Base-by-base conservation (phyloP, 2,797 vertebrate genomes). In the Poeciliopsis turneri region DNA sequence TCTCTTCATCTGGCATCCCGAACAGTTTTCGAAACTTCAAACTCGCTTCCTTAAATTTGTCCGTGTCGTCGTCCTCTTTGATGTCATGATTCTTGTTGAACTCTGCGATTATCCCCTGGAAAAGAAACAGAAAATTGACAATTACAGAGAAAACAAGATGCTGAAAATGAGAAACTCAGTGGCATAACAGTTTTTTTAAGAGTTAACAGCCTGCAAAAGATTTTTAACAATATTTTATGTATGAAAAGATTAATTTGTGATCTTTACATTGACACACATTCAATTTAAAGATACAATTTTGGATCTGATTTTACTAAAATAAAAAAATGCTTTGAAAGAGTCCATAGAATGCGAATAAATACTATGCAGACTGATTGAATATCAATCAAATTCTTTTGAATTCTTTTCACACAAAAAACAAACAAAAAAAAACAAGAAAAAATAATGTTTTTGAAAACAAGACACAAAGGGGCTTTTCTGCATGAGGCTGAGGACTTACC, bases 1-100 rank as follows among this genome's bases (percentile, higher is more conserved):
- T 99, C 92, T 99, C 98, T 81, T 99, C 98, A 59, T 99, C 98
- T 0, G 98, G 98, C 98, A 99, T 99, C 23, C 97, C 97, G 49
- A 99, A 99, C 20, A 99, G 95, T 81, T 98, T 97, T 4, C 97
- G 97, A 80, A 99, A 99, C 88, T 97, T 98, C 55, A 96, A 93
- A 2, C 96, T 97, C 80, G 97, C 97, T 91, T 99, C 98, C 87
- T 99, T 99, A 85, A 99, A 99, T 91, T 99, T 99, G 84, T 98
- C 98, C 0, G 98, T 99, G 90, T 99, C 98, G 0, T 99, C 98
- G 4, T 99, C 98, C 82, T 99, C 98, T 90, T 96, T 98, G 77
- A 97, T 94, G 1, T 98, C 97, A 1, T 98, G 97, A 90, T 98
- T 98, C 93, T 99, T 99, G 94, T 97, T 99, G 90, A 97, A 99